A percentile compares a stretch with the other conserved stretches of the same genome.
Evolutionary conservation across 2,113 vertebrate species (phyloP).

Genomic region (Xyrauchen texanus): DNA sequence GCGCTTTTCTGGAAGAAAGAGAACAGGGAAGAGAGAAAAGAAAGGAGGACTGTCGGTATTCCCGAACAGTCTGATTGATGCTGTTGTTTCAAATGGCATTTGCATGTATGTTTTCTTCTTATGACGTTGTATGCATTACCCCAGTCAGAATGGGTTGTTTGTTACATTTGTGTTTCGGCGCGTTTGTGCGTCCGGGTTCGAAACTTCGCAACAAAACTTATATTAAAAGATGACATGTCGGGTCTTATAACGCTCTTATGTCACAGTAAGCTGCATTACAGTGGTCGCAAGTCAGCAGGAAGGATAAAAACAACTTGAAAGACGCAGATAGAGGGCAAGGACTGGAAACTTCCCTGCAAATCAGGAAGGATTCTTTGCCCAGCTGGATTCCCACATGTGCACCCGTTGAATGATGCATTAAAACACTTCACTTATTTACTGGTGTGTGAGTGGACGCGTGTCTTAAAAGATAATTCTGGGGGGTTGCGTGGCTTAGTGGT

Average conservation of each 20-base stretch:
- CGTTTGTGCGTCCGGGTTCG: not conserved
- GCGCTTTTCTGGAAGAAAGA: slow-evolving; percentile 63
- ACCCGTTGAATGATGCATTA: not conserved
- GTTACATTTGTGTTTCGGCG: not conserved
- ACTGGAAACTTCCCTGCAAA: slow-evolving; percentile 4
- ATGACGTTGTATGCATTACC: not conserved
- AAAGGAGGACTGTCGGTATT: not conserved
- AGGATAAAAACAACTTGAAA: not conserved
- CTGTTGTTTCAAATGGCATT: not conserved
- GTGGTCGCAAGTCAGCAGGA: not conserved
- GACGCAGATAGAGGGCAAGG: not conserved
- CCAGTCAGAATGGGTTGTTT: not conserved
- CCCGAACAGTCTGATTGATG: no score
- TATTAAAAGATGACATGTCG: not conserved
- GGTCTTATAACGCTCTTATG: not conserved
- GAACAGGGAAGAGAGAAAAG: slow-evolving; percentile 11
- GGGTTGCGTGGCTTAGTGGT: no score
- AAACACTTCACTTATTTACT: not conserved
- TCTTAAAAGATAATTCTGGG: not conserved
- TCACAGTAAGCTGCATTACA: not conserved
- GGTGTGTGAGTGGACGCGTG: no score
- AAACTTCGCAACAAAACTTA: not conserved
- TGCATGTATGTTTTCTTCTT: not conserved
- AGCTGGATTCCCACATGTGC: not conserved
- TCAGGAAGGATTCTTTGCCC: not conserved